These are phyloP conservation scores for Macquaria australasica DNA, from an alignment of 2,113 vertebrate species.

Conservation along the genomic window DNA sequence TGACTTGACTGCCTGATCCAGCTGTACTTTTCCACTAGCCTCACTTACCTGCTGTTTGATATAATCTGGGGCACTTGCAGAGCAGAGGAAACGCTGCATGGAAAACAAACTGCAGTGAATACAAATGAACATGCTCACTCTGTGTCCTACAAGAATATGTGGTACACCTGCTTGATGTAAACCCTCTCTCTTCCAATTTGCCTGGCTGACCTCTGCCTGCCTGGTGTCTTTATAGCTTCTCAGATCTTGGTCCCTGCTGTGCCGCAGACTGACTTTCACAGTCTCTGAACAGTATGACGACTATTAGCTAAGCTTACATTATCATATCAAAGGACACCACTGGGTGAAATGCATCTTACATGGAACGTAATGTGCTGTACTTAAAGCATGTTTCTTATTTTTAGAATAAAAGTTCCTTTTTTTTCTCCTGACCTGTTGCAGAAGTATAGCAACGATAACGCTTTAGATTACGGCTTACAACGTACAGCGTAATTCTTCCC, in stretches of 20 bases:
- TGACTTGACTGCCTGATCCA: constrained; percentile 43
- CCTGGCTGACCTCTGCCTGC: background rate
- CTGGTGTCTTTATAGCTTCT: background rate
- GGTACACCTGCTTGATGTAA: constrained; percentile 8
- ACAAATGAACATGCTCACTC: constrained; percentile 5
- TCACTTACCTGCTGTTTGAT: constrained; percentile 57
- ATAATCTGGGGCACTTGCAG: constrained; percentile 28
- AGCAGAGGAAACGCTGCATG: constrained; percentile 10
- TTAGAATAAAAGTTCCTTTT: background rate
- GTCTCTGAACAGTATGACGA: background rate
- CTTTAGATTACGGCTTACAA: background rate
- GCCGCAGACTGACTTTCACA: background rate
- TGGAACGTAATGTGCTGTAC: background rate
- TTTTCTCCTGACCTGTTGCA: background rate
- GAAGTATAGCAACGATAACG: background rate
- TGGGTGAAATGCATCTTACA: background rate
- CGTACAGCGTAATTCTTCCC: background rate
- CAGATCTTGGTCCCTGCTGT: background rate
- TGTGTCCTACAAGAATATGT: constrained; percentile 9
- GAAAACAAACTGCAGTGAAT: background rate
- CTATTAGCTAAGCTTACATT: background rate
- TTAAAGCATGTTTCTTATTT: background rate
- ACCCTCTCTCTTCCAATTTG: background rate
- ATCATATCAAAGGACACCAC: background rate
- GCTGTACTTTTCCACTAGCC: constrained; percentile 75